Evolutionary conservation across 2,888 invertebrate species (phyloP), one percentile per base, ranked within the genome.

Genomic region (Scotopteryx bipunctaria): DNA sequence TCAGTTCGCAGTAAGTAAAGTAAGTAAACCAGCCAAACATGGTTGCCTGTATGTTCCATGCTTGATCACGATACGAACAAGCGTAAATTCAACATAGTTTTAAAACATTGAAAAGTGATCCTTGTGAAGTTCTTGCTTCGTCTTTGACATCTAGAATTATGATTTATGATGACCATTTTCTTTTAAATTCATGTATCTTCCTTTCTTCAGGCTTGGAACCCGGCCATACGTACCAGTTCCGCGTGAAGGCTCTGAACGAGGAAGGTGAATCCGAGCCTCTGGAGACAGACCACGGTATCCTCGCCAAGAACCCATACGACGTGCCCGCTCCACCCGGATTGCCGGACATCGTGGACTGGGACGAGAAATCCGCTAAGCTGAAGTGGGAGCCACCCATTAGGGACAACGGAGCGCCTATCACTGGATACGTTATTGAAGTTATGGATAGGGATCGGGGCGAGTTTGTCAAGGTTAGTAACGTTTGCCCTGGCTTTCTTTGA

Each of bases 261-360:
- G 98, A 99, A 81, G 99, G 99, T 2, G 97, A 97, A 81, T 98
- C 98, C 0, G 99, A 99, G 69, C 98, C 99, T 3, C 86, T 99
- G 35, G 97, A 97, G 63, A 96, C 97, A 0, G 97, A 98, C 68
- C 93, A 94, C 23, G 94, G 97, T 0, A 96, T 96, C 51, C 83
- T 98, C 6, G 99, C 99, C 44, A 99, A 99, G 91, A 99, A 99
- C 93, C 99, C 99, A 13, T 99, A 94, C 86, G 99, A 97, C 81
- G 92, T 95, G 41, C 95, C 98, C 5, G 94, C 95, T 0, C 93
- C 97, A 1, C 97, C 97, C 49, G 97, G 97, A n/a, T 86, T 97
- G 25, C 98, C 97, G 0, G 97, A 97, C 79, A 94, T 97, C 43
- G 93, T 94, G 57, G 98, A 98, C 82, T 98, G 96, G 94, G 95